Evolutionary conservation across 2,113 vertebrate species (phyloP), one percentile per base, ranked within the genome.

Genomic region (Cnemophilus loriae): DNA sequence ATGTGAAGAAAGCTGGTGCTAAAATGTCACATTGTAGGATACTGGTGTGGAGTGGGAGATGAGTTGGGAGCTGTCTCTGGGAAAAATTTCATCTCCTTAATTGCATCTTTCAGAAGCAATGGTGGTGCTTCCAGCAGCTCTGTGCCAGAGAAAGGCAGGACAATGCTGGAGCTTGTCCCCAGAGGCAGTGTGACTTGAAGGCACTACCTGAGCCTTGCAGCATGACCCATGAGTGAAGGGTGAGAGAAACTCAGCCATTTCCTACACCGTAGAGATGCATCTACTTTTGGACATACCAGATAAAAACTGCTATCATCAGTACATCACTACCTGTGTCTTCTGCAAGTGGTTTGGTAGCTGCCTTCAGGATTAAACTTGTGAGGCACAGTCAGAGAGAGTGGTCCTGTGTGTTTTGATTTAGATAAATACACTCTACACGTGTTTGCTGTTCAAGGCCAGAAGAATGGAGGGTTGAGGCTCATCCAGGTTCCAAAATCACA

Each of bases 361-460:
- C 14, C 41, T 83, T 42, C 41, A 55, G 20, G 35, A n/a, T 83
- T 63, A 53, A 30, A 15, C 6, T 42, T 64, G 35, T 39, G 26
- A 69, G 13, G 20, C 27, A 27, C 27, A 30, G 16, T 44, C 37
- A 52, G 18, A 41, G 20, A 39, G 33, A 71, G 46, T 46, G 8
- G 10, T 60, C 7, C 21, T 32, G 2, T 13, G 41, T 81, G 30
- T 52, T 92, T 93, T 33, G 16, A 26, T 81, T 69, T 35, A 23
- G 20, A 27, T 14, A 35, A 77, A 26, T 59, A 3, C 5, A 21
- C 68, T 71, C 35, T 47, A 20, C 16, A 26, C 0, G 0, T 10
- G 9, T 16, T 85, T 2, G 1, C 28, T 70, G 3, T 26, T 81
- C 16, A 35, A 52, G 63, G n/a, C 52, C 15, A 41, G 56, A 70